Percentiles rank a stretch among this genome's conserved stretches.
These are phyloP conservation scores for Pinctada fucata DNA, from an alignment of 2,888 invertebrate species.

Conservation along the genomic window DNA sequence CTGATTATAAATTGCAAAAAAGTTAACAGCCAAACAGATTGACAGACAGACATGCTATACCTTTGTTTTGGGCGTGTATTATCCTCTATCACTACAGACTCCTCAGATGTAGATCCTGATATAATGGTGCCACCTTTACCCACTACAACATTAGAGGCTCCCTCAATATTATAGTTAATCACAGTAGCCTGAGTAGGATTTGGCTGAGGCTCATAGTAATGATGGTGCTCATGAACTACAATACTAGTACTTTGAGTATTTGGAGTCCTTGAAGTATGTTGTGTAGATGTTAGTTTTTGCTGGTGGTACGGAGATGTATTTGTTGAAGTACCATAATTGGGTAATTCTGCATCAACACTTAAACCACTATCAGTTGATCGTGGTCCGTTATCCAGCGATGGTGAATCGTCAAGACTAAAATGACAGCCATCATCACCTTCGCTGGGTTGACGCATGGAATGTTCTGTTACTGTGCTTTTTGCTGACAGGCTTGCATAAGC, in stretches of 20 bases:
- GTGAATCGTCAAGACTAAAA: background rate
- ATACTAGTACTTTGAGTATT: background rate
- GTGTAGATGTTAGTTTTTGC: background rate
- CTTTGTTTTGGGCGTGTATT: background rate
- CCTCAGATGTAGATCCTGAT: background rate
- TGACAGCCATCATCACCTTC: background rate
- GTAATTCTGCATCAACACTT: background rate
- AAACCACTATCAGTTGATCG: background rate
- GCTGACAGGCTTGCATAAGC: background rate
- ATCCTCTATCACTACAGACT: background rate
- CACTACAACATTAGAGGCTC: constrained; percentile 30
- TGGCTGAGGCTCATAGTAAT: constrained; percentile 6
- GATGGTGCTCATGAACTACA: constrained; percentile 25
- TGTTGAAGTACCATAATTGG: background rate
- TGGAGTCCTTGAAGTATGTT: background rate
- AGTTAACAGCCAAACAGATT: background rate
- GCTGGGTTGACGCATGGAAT: background rate
- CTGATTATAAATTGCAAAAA: too few relatives aligned
- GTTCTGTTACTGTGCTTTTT: background rate
- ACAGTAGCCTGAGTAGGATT: background rate
- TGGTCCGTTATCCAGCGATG: background rate
- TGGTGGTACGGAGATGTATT: background rate
- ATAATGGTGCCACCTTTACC: constrained; percentile 25
- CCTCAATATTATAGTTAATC: constrained; percentile 22
- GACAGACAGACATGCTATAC: background rate